phyloP scores from a whole-genome alignment of 2,888 invertebrate genomes.

The Aphodius sticticus region DNA sequence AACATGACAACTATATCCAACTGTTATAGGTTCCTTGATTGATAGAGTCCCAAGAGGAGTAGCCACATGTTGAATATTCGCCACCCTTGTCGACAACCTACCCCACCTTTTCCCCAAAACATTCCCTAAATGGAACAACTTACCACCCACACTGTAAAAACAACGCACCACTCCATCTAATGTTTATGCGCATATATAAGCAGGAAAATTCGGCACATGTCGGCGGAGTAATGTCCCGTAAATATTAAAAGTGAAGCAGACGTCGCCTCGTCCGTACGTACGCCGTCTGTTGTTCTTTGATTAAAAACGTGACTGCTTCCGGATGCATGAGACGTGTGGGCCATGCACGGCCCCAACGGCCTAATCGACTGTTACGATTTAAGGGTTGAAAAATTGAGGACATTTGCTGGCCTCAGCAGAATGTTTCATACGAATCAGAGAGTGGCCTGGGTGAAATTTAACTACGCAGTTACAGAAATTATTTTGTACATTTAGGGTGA shows the following conservation, averaged over 20 bases:
- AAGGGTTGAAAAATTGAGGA: background rate
- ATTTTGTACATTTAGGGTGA: no score
- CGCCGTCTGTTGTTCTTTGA: constrained; percentile 4
- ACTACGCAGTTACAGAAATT: background rate
- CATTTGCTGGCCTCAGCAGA: background rate
- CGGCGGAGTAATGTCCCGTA: background rate
- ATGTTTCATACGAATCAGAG: background rate
- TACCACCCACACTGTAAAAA: background rate
- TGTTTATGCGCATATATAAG: background rate
- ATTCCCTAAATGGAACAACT: background rate
- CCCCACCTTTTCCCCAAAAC: background rate
- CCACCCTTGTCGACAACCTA: background rate
- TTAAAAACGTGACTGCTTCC: background rate
- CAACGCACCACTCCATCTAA: background rate
- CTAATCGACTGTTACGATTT: constrained; percentile 4
- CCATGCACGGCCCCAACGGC: background rate
- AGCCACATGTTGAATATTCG: background rate
- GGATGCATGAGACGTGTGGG: background rate
- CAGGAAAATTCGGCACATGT: background rate
- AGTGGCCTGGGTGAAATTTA: background rate
- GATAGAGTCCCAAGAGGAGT: background rate
- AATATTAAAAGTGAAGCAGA: background rate
- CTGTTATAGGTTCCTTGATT: background rate
- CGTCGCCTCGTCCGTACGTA: background rate
- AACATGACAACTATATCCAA: no score